Evolutionary conservation across 1,140 invertebrate species (phyloP), one percentile per base, ranked within the genome.

Genomic region (Neodiprion virginianus): DNA sequence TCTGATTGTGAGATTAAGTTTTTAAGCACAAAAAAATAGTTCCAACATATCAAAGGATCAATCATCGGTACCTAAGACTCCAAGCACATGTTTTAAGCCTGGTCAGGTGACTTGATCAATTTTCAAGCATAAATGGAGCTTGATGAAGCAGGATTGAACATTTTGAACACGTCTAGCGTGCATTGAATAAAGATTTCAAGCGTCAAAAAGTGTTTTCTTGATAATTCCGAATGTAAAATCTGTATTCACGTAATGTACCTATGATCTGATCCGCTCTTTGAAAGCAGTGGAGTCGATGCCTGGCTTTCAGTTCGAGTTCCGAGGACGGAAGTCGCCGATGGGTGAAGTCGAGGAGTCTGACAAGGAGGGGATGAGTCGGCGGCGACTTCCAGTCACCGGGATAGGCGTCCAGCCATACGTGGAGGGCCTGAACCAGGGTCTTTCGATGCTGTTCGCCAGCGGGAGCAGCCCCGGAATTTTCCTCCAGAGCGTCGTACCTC

Each of bases 351-450:
- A 97, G 91, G 72, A 99, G 91, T 85, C 95, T 92, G 69, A 92
- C 89, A 74, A 99, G 92, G 77, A 93, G 92, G n/a, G 93, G 90
- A 88, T 96, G 95, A 79, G 92, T 91, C 65, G 96, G 96, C n/a
- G 94, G 92, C 78, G 97, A 94, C 70, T 94, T 93, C 91, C 99
- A 99, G 88, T 99, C 98, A 87, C 99, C 97, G 65, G 96, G 95
- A 86, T 98, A 99, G 67, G 95, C 95, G 86, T 99, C 98, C 79
- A 99, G 87, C 98, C 98, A 99, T 8, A 99, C 96, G 83, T 98
- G 95, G 73, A 99, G 90, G 74, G 96, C 94, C 75, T 94, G 93
- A 76, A 95, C 92, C 80, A 99, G 91, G 72, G 96, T 97, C 88
- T 95, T 95, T 85, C 93, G 90, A 80, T 95, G 94, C 85, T 94